Conservation (phyloP, 2,113 vertebrate genomes). For the Tympanuchus pallidicinctus region DNA sequence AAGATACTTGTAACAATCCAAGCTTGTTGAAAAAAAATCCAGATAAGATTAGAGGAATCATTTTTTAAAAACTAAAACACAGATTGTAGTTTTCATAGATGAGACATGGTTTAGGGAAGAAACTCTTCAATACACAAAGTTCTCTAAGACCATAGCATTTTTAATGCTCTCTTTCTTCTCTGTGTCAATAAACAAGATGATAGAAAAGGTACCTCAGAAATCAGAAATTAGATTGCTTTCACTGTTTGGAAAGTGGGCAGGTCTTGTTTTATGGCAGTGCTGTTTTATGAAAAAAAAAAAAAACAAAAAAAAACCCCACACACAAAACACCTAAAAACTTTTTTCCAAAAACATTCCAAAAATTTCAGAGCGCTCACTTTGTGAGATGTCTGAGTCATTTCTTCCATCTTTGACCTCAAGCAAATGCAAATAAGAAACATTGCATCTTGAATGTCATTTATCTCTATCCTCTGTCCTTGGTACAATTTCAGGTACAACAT, state of each 20-base stretch:
- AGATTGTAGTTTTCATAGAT: not conserved
- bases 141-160: not conserved
- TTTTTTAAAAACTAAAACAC: not conserved
- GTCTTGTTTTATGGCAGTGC: not conserved
- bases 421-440: not conserved
- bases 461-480: rapidly evolving
- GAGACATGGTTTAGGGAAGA: not conserved
- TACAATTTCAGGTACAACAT: not conserved
- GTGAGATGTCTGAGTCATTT: not conserved
- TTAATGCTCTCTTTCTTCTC: not conserved
- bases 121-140: not conserved
- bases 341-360: not conserved
- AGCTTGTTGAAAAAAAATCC: not conserved
- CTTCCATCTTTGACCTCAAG: not conserved
- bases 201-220: not conserved
- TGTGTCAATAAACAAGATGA: not conserved
- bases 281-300: not conserved
- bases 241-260: not conserved
- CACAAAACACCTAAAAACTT: too few species aligned
- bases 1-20: not conserved
- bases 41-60: not conserved
- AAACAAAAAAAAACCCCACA: too few species aligned
- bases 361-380: not conserved
- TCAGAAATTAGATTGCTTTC: not conserved
- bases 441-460: not conserved